Base-by-base conservation (phyloP, 2,113 vertebrate genomes). In the Tichodroma muraria region DNA sequence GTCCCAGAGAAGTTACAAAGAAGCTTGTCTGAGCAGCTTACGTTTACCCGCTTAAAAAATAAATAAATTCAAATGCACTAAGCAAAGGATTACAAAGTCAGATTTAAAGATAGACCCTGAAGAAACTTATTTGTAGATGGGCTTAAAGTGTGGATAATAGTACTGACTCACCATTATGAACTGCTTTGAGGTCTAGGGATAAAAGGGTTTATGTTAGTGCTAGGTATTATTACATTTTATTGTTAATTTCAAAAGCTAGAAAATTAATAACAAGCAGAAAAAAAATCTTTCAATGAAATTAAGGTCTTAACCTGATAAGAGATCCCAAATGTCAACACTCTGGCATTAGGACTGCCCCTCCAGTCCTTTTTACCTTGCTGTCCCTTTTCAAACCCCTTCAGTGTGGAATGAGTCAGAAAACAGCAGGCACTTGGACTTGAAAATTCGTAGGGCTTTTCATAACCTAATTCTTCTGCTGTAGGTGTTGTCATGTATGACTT, bases 121-220 rank as follows among this genome's bases (percentile, higher is more conserved):
- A 95, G 94, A 95, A 91, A 95, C 81, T 85, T 95, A 85, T 86
- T 94, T 96, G 93, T 95, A 96, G 95, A 94, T 85, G 85, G 93
- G 82, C 64, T 97, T 93, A 93, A 93, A 93, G 70, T 66, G 68
- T 44, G 94, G 81, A 80, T 94, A 95, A 91, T 96, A 85, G 57
- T 80, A 83, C 91, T 97, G 93, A 97, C 93, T 94, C 94, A 97
- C 77, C 57, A 79, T 75, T 73, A 84, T 94, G 82, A 96, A 71
- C 53, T 64, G 35, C 91, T 96, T 97, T 97, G 95, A 95, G 94
- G 95, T 95, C 76, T 84, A 84, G 65, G 92, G 88, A 95, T 96
- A 93, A 96, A 96, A 97, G 79, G 66, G 50, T 64, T 94, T 95
- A 69, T 91, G 73, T 64, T 91, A 83, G 57, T 78, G 71, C 25